These are phyloP conservation scores for Brachionus rubens DNA, from an alignment of 1,140 invertebrate species.

Conservation along the genomic window DNA sequence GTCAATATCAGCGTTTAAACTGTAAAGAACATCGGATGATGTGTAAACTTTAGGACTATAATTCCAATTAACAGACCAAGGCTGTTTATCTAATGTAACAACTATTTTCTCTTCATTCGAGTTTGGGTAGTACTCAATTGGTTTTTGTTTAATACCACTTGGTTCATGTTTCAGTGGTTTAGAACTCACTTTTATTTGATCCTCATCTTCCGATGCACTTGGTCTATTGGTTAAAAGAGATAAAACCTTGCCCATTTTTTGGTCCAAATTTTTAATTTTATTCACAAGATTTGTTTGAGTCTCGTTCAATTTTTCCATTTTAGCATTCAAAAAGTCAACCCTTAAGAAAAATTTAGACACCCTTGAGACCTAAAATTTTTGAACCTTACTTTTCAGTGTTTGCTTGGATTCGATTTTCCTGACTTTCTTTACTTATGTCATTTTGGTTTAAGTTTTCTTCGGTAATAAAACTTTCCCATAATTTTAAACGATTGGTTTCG, in stretches of 20 bases:
- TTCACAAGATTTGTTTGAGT: too few species aligned
- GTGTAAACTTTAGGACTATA: slow-evolving; percentile 7
- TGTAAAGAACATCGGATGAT: not conserved
- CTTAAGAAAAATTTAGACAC: too few species aligned
- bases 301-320: too few species aligned
- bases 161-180: not conserved
- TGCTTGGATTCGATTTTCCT: not conserved
- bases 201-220: too few species aligned
- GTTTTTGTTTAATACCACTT: not conserved
- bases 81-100: not conserved
- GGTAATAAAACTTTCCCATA: slow-evolving; percentile 33
- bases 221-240: too few species aligned
- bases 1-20: not conserved
- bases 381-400: not conserved
- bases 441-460: not conserved
- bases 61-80: not conserved
- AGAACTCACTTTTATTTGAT: not conserved
- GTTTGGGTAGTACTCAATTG: not conserved
- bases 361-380: too few species aligned
- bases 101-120: not conserved
- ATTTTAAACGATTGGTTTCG: slow-evolving; percentile 3
- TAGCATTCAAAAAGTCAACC: too few species aligned
- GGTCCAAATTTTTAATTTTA: too few species aligned
- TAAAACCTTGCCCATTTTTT: too few species aligned
- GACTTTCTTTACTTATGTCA: not conserved